Percentiles rank a stretch among this genome's conserved stretches.
These are phyloP conservation scores for Drosophila aff. DNA, from an alignment of 1,140 invertebrate species.

Conservation along the genomic window DNA sequence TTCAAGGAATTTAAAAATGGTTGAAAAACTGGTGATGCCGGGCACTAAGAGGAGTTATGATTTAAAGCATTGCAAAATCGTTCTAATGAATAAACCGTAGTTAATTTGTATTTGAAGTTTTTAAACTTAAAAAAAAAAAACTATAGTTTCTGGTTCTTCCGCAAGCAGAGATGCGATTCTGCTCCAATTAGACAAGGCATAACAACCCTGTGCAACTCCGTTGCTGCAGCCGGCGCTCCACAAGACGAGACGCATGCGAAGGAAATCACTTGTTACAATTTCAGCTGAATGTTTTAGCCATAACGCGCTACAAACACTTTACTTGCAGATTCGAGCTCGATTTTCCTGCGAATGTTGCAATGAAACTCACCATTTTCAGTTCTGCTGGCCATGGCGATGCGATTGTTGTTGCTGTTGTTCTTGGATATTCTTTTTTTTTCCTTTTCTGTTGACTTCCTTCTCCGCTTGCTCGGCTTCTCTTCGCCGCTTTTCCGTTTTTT, in stretches of 20 bases:
- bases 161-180: conserved; percentile 3
- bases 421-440: conserved; percentile 18
- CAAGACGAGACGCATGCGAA: background rate
- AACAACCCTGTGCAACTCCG: conserved; percentile 19
- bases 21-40: too few species aligned
- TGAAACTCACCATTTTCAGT: conserved; percentile 74
- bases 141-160: background rate
- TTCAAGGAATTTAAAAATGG: background rate
- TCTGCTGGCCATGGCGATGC: conserved; percentile 66
- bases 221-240: conserved; percentile 28
- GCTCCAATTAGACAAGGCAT: conserved; percentile 30
- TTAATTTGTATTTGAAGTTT: background rate
- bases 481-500: conserved; percentile 7
- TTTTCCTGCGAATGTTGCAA: conserved; percentile 13
- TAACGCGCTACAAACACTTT: background rate
- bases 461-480: conserved; percentile 10
- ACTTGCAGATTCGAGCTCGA: background rate
- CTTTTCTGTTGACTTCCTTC: conserved; percentile 17
- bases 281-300: background rate
- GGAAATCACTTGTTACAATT: conserved; percentile 24
- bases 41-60: background rate
- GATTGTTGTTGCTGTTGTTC: conserved; percentile 22
- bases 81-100: background rate
- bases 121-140: background rate
- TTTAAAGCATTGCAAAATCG: background rate